phyloP scores from a whole-genome alignment of 1,140 invertebrate species.

The Eurosta solidaginis region DNA sequence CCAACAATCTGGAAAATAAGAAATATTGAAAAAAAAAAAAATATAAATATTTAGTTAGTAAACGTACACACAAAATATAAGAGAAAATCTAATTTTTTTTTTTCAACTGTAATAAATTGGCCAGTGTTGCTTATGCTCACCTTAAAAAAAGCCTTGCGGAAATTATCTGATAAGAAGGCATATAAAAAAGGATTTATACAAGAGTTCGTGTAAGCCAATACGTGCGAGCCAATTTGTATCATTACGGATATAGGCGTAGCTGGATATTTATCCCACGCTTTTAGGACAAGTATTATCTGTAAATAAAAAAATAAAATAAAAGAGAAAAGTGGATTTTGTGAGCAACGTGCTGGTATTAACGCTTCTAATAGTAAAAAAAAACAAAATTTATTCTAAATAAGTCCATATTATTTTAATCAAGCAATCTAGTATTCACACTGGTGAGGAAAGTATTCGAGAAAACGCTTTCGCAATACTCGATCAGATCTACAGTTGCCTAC shows the following conservation, averaged over 20 bases:
- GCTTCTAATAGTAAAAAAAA: no score
- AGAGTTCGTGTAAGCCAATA: conserved; percentile 92
- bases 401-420: no score
- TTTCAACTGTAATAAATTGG: no score
- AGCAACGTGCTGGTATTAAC: no score
- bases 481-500: no score
- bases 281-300: conserved; percentile 79
- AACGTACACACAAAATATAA: no score
- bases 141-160: conserved; percentile 80
- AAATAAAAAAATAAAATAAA: not conserved
- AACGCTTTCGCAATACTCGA: no score
- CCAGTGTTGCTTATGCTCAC: conserved; percentile 37
- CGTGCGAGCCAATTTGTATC: conserved; percentile 82
- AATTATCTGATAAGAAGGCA: conserved; percentile 84
- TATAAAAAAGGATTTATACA: conserved; percentile 95
- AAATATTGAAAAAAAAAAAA: not conserved
- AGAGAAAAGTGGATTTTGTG: no score
- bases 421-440: no score
- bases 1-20: conserved; percentile 46
- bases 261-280: conserved; percentile 75
- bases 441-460: no score
- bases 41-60: not conserved
- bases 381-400: no score
- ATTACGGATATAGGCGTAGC: conserved; percentile 69
- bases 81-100: no score